Conservation (phyloP, 2,797 vertebrate genomes). For the Phataginus tricuspis region DNA sequence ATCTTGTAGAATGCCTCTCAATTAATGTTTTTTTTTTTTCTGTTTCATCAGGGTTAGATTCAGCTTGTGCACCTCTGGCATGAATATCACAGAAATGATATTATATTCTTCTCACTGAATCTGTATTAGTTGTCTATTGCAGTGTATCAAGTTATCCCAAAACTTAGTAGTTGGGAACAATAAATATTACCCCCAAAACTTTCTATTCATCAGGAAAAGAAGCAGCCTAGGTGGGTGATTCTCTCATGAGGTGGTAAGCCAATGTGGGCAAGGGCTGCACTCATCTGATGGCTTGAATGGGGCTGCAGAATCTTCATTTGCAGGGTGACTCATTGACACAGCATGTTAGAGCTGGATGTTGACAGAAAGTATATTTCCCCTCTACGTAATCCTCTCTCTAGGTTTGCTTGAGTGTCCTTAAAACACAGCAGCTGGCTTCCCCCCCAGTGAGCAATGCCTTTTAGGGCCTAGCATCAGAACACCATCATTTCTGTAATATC, state of each 20-base stretch:
- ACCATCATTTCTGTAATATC: not conserved
- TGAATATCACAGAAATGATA: not conserved
- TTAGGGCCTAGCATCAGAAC: not conserved
- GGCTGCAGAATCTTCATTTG: not conserved
- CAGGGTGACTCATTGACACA: not conserved
- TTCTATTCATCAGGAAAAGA: not conserved
- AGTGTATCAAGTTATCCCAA: not conserved
- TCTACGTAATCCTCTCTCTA: not conserved
- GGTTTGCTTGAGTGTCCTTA: not conserved
- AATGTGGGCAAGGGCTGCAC: not conserved
- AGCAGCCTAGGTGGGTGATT: not conserved
- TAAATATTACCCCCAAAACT: not conserved
- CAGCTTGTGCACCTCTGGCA: not conserved
- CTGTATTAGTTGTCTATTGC: not conserved
- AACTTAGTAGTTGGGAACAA: not conserved
- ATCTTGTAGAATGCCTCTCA: not conserved
- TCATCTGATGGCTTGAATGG: not conserved
- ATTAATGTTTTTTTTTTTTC: constrained; percentile 17
- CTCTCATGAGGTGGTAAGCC: not conserved
- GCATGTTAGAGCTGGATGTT: not conserved
- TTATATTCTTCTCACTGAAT: not conserved
- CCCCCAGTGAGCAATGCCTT: not conserved
- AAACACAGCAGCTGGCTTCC: not conserved
- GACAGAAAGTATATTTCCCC: not conserved
- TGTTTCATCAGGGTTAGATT: not conserved